Evolutionary conservation across 2,888 invertebrate species (phyloP), one percentile per base, ranked within the genome.

Genomic region (Drosophila anceps): DNA sequence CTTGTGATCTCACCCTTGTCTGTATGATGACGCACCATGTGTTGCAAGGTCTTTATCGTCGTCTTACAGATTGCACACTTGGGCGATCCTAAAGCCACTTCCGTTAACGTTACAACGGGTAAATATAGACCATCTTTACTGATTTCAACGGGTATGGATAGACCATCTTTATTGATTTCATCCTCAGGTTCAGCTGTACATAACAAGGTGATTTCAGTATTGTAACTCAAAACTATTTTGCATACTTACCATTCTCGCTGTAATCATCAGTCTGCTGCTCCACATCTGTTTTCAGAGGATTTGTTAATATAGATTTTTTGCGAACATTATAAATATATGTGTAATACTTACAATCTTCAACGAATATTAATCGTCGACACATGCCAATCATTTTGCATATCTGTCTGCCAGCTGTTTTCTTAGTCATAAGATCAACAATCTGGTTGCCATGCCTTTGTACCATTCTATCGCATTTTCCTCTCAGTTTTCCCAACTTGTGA

Each of bases 341-440:
- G 24, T 8, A 2, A 33, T 24, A 70, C 71, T 70, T 10, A 71
- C 71, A 44, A 29, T 70, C 35, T 29, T 53, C 57, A 3, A 6
- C n/a, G 8, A 1, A 9, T 0, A n/a, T 15, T 1, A 39, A 48
- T 0, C 12, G 33, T 2, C 33, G 20, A 35, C 70, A 71, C 4
- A 54, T 27, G n/a, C 58, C 58, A 31, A 70, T 53, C 6, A 43
- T 4, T 7, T 48, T 70, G 58, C 71, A 71, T 12, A 71, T 58
- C 12, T 1, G 24, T 0, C 12, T 2, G 10, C 4, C 20, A 4
- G 10, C 10, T 10, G 24, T 8, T 12, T 33, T 57, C 20, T 63
- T 48, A 0, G 54, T 31, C 41, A 71, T 43, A 2, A 71, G 41
- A 7, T 71, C 58, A 5, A 54, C 48, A 4, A 71, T 63, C 12